Conservation (phyloP, 2,888 invertebrate genomes). For the Amblyjoppa proteus region DNA sequence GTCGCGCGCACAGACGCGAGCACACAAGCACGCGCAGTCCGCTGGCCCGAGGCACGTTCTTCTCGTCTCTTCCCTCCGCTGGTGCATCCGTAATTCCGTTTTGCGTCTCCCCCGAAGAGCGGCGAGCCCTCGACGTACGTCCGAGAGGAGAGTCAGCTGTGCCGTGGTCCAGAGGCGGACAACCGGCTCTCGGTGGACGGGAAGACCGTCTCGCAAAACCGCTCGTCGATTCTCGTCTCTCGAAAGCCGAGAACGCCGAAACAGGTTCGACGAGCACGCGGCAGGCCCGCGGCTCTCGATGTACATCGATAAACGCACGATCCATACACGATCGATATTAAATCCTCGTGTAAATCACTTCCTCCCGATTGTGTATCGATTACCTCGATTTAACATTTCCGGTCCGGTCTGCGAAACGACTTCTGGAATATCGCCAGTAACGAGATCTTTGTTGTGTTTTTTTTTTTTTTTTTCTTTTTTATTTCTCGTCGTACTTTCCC, state of each 20-base stretch:
- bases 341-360: constrained; percentile 59
- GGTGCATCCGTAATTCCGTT: constrained; percentile 81
- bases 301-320: constrained; percentile 59
- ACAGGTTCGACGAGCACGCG: constrained; percentile 57
- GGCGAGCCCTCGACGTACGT: constrained; percentile 13
- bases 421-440: constrained; percentile 4
- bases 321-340: constrained; percentile 53
- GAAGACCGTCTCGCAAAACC: neutral
- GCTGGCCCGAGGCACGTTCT: constrained; percentile 27
- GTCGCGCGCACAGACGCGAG: neutral
- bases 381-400: constrained; percentile 36
- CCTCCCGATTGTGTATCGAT: constrained; percentile 2
- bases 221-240: constrained; percentile 42
- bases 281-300: constrained; percentile 14
- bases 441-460: neutral
- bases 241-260: constrained; percentile 47
- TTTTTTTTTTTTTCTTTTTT: neutral
- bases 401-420: neutral
- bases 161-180: constrained; percentile 54
- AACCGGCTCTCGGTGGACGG: constrained; percentile 42
- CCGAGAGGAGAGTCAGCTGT: constrained; percentile 73
- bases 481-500: neutral
- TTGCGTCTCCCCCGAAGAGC: constrained; percentile 57
- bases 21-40: constrained; percentile 6
- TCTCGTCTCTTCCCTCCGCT: constrained; percentile 68